Conservation (phyloP, 2,888 invertebrate species). For the Agrochola macilenta region DNA sequence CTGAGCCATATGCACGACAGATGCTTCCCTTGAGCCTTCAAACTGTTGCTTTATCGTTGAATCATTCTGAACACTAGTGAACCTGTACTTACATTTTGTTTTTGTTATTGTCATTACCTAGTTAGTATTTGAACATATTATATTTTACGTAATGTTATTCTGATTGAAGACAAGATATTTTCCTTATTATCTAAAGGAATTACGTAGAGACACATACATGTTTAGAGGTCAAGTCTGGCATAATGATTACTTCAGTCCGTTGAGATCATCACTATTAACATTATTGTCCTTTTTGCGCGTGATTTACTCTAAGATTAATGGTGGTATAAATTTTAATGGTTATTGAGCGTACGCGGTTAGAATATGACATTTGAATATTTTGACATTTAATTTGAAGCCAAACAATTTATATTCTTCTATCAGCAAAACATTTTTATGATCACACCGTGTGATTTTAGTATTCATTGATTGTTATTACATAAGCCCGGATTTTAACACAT, state of each 20-base stretch:
- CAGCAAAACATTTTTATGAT: slow-evolving; percentile 38
- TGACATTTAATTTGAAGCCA: slow-evolving; percentile 54
- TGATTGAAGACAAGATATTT: slow-evolving; percentile 47
- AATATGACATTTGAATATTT: slow-evolving; percentile 59
- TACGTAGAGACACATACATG: slow-evolving; percentile 51
- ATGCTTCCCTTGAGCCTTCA: slow-evolving; percentile 81
- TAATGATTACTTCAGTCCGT: slow-evolving; percentile 72
- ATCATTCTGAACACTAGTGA: slow-evolving; percentile 35
- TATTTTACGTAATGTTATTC: slow-evolving; percentile 19
- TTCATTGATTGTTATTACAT: slow-evolving; percentile 58
- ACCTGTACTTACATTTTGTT: slow-evolving; percentile 35
- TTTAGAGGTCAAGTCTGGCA: slow-evolving; percentile 69
- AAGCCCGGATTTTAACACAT: slow-evolving; percentile 54
- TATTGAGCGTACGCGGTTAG: slow-evolving; percentile 51
- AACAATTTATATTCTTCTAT: slow-evolving; percentile 45
- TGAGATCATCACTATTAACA: slow-evolving; percentile 81
- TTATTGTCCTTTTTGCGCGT: slow-evolving; percentile 72
- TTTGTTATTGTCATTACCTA: slow-evolving; percentile 26
- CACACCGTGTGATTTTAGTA: slow-evolving; percentile 44
- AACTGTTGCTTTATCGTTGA: slow-evolving; percentile 70
- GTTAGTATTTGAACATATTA: slow-evolving; percentile 5
- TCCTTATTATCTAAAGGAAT: slow-evolving; percentile 51
- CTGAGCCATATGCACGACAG: slow-evolving; percentile 87
- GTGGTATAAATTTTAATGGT: slow-evolving; percentile 54
- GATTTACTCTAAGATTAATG: slow-evolving; percentile 67